Percentiles rank a stretch among this genome's conserved stretches.
phyloP scores from a whole-genome alignment of 2,113 vertebrate genomes.

The Suricata suricatta region DNA sequence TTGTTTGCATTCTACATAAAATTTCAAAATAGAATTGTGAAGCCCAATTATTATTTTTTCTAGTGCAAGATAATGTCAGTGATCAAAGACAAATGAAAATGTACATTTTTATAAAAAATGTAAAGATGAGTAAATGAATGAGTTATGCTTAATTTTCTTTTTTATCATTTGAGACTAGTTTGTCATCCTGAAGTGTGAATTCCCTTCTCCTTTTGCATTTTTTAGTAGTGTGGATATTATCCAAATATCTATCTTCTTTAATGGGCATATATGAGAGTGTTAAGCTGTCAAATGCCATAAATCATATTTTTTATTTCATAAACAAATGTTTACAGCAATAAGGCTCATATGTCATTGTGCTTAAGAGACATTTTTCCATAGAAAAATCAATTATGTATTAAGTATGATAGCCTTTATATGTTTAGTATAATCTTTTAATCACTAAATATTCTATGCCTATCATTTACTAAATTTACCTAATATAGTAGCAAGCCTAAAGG shows the following conservation, averaged over 20 bases:
- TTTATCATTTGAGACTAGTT: conserved; percentile 29
- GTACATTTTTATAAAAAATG: background rate
- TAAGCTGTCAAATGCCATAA: background rate
- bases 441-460: conserved; percentile 25
- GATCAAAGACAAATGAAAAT: conserved; percentile 51
- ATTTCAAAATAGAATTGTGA: background rate
- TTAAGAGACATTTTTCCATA: background rate
- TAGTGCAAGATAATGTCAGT: background rate
- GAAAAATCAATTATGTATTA: conserved; percentile 46
- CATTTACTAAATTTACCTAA: conserved; percentile 32
- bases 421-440: background rate
- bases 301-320: conserved; percentile 37
- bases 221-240: background rate
- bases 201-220: conserved; percentile 16
- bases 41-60: background rate
- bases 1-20: background rate
- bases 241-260: background rate
- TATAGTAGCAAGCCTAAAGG: background rate
- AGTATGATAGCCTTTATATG: background rate
- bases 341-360: background rate
- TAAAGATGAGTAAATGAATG: background rate
- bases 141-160: background rate
- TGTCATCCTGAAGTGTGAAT: conserved; percentile 38
- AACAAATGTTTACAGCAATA: conserved; percentile 19
- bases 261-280: background rate